Evolutionary conservation across 2,113 vertebrate genomes (phyloP).

Genomic region (Gobio gobio): DNA sequence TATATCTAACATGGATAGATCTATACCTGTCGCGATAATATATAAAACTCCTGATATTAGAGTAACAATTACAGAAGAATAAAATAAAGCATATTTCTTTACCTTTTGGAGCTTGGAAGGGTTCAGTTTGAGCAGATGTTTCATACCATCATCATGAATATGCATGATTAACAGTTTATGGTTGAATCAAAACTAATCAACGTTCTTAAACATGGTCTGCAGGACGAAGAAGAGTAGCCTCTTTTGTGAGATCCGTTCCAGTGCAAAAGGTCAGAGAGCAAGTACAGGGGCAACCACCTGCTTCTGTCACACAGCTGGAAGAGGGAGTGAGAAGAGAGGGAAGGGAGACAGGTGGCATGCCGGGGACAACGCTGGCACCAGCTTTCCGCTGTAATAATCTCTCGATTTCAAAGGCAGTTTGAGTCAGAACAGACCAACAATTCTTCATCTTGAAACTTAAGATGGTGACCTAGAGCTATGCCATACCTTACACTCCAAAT

Average conservation of each 20-base stretch:
- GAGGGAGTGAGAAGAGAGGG: constrained; percentile 49
- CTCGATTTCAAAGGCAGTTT: constrained; percentile 67
- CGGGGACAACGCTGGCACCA: constrained; percentile 68
- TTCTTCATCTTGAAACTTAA: neutral
- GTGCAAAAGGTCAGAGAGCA: constrained; percentile 77
- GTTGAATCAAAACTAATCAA: neutral
- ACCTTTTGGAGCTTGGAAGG: no score
- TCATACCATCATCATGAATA: no score
- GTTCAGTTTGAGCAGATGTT: no score
- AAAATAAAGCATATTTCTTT: no score
- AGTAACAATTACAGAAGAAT: no score
- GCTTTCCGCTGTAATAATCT: constrained; percentile 72
- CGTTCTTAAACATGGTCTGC: neutral
- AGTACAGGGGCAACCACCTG: constrained; percentile 75
- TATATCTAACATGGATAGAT: no score
- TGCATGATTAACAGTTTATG: neutral
- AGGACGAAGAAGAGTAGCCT: neutral
- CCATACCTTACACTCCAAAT: neutral
- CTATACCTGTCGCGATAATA: no score
- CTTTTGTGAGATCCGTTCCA: constrained; percentile 58
- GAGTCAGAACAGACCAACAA: neutral
- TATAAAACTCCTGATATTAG: no score
- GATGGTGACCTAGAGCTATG: neutral
- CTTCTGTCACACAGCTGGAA: constrained; percentile 78
- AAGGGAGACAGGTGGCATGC: constrained; percentile 72